phyloP scores from a whole-genome alignment of 2,113 vertebrate genomes.

The Nanorana parkeri region DNA sequence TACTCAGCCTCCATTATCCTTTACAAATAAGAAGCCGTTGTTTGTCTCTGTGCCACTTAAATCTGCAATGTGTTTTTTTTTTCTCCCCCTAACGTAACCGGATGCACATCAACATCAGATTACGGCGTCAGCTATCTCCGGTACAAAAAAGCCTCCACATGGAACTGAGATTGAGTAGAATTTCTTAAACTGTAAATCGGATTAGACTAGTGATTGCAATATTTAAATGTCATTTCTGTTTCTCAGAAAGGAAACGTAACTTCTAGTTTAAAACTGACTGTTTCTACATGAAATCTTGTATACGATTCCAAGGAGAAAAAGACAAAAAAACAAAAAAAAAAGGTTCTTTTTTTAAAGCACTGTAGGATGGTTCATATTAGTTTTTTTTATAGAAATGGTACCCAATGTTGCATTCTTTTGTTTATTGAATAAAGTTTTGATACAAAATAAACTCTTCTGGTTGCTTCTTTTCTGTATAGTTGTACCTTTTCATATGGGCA shows the following conservation, averaged over 20 bases:
- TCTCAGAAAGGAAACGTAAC: constrained; percentile 73
- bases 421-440: constrained; percentile 98
- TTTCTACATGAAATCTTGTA: constrained; percentile 92
- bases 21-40: too few species aligned
- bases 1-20: too few species aligned
- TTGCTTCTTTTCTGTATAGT: too few species aligned
- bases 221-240: constrained; percentile 86
- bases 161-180: constrained; percentile 70
- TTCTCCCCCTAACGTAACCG: constrained; percentile 59
- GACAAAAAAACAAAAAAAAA: background rate
- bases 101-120: constrained; percentile 75
- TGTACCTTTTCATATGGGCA: too few species aligned
- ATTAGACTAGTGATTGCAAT: constrained; percentile 88
- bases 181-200: constrained; percentile 86
- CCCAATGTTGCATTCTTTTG: constrained; percentile 92
- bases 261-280: constrained; percentile 77
- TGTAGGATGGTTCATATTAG: constrained; percentile 91
- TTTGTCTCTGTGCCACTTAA: too few species aligned
- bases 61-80: background rate
- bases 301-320: constrained; percentile 75
- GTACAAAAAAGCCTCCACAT: constrained; percentile 66
- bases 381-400: constrained; percentile 96
- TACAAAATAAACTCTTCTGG: constrained; percentile 74
- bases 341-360: constrained; percentile 89
- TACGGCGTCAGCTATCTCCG: constrained; percentile 68